Percentiles rank a stretch among this genome's conserved stretches.
Evolutionary conservation across 2,797 vertebrate species (phyloP).

Genomic region (Denticeps clupeoides): DNA sequence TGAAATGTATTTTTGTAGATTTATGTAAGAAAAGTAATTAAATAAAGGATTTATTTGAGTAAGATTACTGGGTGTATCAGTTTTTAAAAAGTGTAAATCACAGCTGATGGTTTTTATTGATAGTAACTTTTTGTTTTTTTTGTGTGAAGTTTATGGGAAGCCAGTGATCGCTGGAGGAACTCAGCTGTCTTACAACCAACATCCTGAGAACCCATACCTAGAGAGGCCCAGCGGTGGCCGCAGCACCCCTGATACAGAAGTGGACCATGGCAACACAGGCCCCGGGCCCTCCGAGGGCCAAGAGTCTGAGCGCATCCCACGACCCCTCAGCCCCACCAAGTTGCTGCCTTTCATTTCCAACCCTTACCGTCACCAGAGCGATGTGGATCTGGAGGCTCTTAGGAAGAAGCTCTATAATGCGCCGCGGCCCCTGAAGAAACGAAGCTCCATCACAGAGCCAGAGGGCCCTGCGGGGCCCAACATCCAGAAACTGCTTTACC

Average conservation of each 20-base stretch:
- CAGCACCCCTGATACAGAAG: constrained; percentile 40
- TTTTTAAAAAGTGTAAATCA: no score
- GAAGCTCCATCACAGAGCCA: constrained; percentile 95
- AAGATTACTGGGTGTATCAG: no score
- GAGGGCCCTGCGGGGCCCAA: constrained; percentile 91
- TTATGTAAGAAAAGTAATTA: no score
- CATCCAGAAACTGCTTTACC: constrained; percentile 94
- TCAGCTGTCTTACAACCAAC: constrained; percentile 35
- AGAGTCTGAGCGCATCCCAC: constrained; percentile 77
- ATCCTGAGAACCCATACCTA: constrained; percentile 61
- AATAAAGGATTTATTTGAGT: no score
- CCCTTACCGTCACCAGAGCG: constrained; percentile 91
- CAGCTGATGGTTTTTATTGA: no score
- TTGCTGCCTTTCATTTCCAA: constrained; percentile 89
- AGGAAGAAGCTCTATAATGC: constrained; percentile 88
- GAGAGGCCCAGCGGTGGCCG: constrained; percentile 42
- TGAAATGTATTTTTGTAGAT: no score
- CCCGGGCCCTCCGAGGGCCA: constrained; percentile 44
- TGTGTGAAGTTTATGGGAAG: constrained; percentile 77
- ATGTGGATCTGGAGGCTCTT: constrained; percentile 84
- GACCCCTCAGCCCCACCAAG: constrained; percentile 94
- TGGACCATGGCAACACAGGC: constrained; percentile 24
- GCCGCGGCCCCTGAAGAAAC: constrained; percentile 85
- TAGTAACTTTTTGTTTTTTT: constrained; percentile 7
- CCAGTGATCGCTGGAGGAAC: constrained; percentile 64